Conservation (phyloP, 2,888 invertebrate species). For the Halictus quadricinctus region DNA sequence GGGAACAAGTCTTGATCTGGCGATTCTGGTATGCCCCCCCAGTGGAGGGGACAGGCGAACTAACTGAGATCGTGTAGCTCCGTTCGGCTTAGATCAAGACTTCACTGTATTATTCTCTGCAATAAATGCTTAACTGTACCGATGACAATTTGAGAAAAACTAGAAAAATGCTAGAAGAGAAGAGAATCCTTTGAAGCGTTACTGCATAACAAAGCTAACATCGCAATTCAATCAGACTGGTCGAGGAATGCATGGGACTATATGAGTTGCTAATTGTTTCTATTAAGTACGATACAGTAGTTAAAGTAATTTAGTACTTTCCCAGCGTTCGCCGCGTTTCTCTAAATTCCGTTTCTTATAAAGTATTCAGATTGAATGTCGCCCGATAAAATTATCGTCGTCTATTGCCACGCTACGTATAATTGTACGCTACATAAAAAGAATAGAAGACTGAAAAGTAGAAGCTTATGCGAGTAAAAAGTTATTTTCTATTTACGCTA, state of each 20-base stretch:
- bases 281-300: constrained; percentile 71
- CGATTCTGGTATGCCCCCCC: too few species aligned
- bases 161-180: background rate
- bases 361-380: constrained; percentile 41
- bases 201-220: constrained; percentile 5
- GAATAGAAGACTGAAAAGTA: constrained; percentile 60
- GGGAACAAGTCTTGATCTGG: too few species aligned
- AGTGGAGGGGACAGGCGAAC: too few species aligned
- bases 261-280: constrained; percentile 58
- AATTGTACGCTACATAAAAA: constrained; percentile 57
- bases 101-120: background rate
- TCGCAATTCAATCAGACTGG: constrained; percentile 17
- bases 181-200: background rate
- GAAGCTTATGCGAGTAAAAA: constrained; percentile 58
- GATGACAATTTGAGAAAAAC: background rate
- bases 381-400: constrained; percentile 56
- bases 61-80: too few species aligned
- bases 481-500: constrained; percentile 55
- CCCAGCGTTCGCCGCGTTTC: constrained; percentile 62
- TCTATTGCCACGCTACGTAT: constrained; percentile 59
- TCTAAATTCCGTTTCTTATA: constrained; percentile 43
- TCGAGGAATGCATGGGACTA: constrained; percentile 31
- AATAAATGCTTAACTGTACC: background rate
- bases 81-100: too few species aligned
- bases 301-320: constrained; percentile 69